Base-by-base conservation (phyloP, 2,113 vertebrate species). In the Fukomys damarensis region DNA sequence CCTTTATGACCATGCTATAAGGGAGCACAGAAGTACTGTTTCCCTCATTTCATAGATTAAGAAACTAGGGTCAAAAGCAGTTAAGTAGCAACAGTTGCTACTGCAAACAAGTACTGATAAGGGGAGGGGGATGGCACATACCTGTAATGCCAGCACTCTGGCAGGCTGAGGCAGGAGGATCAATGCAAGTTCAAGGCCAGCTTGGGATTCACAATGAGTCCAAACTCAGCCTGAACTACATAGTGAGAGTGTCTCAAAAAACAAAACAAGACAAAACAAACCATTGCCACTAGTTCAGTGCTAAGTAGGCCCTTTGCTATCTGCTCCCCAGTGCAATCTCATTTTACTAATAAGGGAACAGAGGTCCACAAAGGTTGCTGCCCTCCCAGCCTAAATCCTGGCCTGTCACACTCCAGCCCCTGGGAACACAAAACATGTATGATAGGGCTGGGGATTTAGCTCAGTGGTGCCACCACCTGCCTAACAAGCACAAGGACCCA, bases 11-110 rank as follows among this genome's bases (percentile, higher is more conserved):
- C 82, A 49, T 54, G 6, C 24, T 65, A 72, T 19, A 66, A 94
- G 49, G 43, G 7, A 92, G 32, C 65, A 63, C 1, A 65, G 24
- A 96, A 61, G 58, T 52, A 76, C 35, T 81, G 70, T 54, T 86
- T 76, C 28, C 43, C 10, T 70, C 52, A 63, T 76, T 92, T 94
- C 54, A 97, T 35, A 92, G 72, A 61, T 61, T 52, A 95, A 77
- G 59, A 82, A 93, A 87, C 41, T 22, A 41, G 94, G 91, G 68
- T 68, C 46, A 63, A 68, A 43, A 82, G 68, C 74, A 17, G 43
- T 41, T 63, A 38, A 14, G 43, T 63, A 83, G 63, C 88, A 88
- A 66, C 7, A 35, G 52, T 43, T 80, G 35, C 49, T 66, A 43
- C n/a, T 56, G 61, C 74, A 49, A 77, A 30, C 28, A 49, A 30